Base-by-base conservation (phyloP, 2,888 invertebrate species). In the Muschampia plurimacula region DNA sequence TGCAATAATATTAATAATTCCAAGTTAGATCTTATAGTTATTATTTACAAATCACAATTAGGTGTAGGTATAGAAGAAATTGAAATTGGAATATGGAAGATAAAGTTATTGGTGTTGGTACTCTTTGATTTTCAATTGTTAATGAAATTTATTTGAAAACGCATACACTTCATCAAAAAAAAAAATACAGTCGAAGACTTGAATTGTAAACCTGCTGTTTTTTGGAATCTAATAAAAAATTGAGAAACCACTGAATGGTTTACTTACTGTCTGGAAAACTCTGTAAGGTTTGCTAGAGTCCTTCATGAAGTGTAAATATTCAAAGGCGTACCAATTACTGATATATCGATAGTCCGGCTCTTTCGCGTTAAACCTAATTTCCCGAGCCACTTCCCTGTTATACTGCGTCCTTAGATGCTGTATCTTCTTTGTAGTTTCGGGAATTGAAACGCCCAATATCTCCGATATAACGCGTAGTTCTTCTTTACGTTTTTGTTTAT, bases 321-420 rank as follows among this genome's bases (percentile, higher is more conserved):
- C 95, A 73, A 93, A 95, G 5, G 96, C 95, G 79, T 95, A 94
- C 94, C 94, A 94, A 78, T 92, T 93, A 78, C 93, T 93, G 39
- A 93, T 80, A 75, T 92, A 95, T 83, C 92, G 91, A 15, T 95
- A 95, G 74, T 92, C 92, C 9, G 95, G 95, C 4, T 94, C 95
- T 69, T 95, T 95, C 0, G 84, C 83, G 52, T 86, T 86, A 0
- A 92, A 95, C 39, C 95, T 89, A 13, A 93, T 89, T 89, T 95
- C 95, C 55, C 95, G 89, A 59, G 93, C 94, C 6, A 95, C 94
- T 78, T 96, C 96, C 7, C 96, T 91, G 78, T 96, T 96, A 77
- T 96, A 95, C 75, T 95, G 96, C 0, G 96, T 96, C 5, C 95
- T 89, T 55, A 95, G 85, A 74, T 96, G 96, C 76, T 96, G 96